Percentiles rank a stretch among this genome's conserved stretches.
These are phyloP conservation scores for Noctua fimbriata DNA, from an alignment of 2,888 invertebrate species.

Conservation along the genomic window DNA sequence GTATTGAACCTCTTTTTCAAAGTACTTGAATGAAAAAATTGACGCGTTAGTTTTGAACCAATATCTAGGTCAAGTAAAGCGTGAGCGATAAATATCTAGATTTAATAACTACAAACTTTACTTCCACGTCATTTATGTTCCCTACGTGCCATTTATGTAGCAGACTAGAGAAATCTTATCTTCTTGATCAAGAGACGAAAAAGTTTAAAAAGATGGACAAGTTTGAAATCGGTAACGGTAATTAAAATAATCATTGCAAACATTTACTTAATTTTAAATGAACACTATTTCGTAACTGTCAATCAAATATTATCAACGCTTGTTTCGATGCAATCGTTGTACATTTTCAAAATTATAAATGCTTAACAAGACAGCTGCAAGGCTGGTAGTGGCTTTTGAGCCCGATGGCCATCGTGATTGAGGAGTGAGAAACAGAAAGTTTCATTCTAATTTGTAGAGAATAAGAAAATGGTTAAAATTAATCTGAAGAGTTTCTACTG, in stretches of 20 bases:
- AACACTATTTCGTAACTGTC: slow-evolving; percentile 28
- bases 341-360: slow-evolving; percentile 25
- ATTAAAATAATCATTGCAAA: slow-evolving; percentile 25
- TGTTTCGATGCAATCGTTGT: not conserved
- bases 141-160: too few species aligned
- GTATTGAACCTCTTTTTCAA: not conserved
- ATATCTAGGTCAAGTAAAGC: slow-evolving; percentile 14
- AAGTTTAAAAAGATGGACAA: not conserved
- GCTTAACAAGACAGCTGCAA: slow-evolving; percentile 2
- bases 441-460: not conserved
- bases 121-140: not conserved
- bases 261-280: slow-evolving; percentile 6
- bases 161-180: too few species aligned
- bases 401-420: not conserved
- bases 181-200: not conserved
- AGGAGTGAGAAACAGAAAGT: not conserved
- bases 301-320: slow-evolving; percentile 42
- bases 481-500: not conserved
- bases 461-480: not conserved
- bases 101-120: not conserved
- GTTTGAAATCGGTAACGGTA: not conserved
- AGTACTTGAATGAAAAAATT: not conserved
- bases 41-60: not conserved
- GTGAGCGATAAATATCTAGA: not conserved
- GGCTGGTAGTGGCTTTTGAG: not conserved